These are phyloP conservation scores for Chaetodon trifascialis DNA, from an alignment of 2,113 vertebrate genomes.

Conservation along the genomic window DNA sequence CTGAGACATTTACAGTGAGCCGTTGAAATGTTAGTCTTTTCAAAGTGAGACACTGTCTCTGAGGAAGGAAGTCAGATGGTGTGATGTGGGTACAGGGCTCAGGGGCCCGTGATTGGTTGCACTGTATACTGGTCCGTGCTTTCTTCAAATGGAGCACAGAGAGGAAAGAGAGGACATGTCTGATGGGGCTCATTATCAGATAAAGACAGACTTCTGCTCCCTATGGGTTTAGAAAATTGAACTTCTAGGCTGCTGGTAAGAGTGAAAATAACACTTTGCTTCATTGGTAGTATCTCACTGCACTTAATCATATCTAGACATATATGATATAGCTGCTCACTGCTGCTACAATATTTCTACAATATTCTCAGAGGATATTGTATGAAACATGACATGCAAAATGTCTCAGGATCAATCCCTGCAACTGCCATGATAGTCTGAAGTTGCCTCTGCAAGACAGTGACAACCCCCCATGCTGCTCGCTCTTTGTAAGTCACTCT, in stretches of 20 bases:
- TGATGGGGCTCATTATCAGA: constrained; percentile 83
- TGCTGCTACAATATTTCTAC: neutral
- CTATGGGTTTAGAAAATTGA: constrained; percentile 34
- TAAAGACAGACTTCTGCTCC: constrained; percentile 69
- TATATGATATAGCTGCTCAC: neutral
- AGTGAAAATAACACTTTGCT: constrained; percentile 3
- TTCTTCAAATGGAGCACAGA: constrained; percentile 40
- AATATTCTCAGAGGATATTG: neutral
- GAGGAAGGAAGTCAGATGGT: constrained; percentile 31
- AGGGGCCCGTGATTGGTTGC: constrained; percentile 37
- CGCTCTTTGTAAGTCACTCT: constrained; percentile 26
- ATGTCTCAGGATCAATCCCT: constrained; percentile 33
- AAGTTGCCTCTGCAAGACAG: constrained; percentile 18
- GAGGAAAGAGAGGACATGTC: constrained; percentile 68
- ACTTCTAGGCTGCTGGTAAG: constrained; percentile 29
- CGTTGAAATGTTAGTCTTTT: constrained; percentile 41
- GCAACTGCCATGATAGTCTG: constrained; percentile 7
- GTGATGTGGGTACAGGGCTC: constrained; percentile 33
- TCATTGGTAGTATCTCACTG: constrained; percentile 13
- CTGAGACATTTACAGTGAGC: constrained; percentile 31
- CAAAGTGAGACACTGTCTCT: constrained; percentile 32
- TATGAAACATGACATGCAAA: constrained; percentile 19
- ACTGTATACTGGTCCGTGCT: constrained; percentile 30
- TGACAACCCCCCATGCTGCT: constrained; percentile 38
- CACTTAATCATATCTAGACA: neutral